A percentile compares a stretch with the other conserved stretches of the same genome.
Conservation (phyloP, 1,140 invertebrate species). For the Onthophagus taurus region DNA sequence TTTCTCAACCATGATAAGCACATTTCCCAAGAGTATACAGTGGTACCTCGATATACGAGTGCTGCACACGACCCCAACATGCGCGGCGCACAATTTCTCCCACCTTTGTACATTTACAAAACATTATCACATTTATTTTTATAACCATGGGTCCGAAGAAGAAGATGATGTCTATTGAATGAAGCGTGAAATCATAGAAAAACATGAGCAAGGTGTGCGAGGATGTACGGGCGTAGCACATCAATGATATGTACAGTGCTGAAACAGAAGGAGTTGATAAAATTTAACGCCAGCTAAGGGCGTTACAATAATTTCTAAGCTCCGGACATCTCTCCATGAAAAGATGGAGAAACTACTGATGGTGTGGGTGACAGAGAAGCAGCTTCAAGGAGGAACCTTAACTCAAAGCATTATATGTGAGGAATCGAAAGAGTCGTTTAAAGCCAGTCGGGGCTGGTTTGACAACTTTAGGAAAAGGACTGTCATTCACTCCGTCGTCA, state of each 20-base stretch:
- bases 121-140: too few relatives aligned
- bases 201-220: constrained; percentile 21
- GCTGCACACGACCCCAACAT: too few relatives aligned
- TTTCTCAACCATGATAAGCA: too few relatives aligned
- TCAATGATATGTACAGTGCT: constrained; percentile 21
- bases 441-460: constrained; percentile 27
- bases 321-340: constrained; percentile 16
- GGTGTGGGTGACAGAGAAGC: constrained; percentile 19
- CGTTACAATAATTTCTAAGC: constrained; percentile 20
- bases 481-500: constrained; percentile 12
- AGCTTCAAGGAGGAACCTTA: constrained; percentile 18
- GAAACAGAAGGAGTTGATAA: constrained; percentile 19
- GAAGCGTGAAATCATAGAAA: too few relatives aligned
- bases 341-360: constrained; percentile 21
- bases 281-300: constrained; percentile 17
- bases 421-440: constrained; percentile 20
- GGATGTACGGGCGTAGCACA: constrained; percentile 16
- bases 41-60: too few relatives aligned
- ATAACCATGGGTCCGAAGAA: too few relatives aligned
- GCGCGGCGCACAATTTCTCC: too few relatives aligned
- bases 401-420: constrained; percentile 20
- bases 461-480: constrained; percentile 13
- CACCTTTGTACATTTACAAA: too few relatives aligned
- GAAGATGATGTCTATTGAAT: too few relatives aligned
- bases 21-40: too few relatives aligned